Evolutionary conservation across 2,113 vertebrate species (phyloP), one percentile per base, ranked within the genome.

Genomic region (Rostratula benghalensis): DNA sequence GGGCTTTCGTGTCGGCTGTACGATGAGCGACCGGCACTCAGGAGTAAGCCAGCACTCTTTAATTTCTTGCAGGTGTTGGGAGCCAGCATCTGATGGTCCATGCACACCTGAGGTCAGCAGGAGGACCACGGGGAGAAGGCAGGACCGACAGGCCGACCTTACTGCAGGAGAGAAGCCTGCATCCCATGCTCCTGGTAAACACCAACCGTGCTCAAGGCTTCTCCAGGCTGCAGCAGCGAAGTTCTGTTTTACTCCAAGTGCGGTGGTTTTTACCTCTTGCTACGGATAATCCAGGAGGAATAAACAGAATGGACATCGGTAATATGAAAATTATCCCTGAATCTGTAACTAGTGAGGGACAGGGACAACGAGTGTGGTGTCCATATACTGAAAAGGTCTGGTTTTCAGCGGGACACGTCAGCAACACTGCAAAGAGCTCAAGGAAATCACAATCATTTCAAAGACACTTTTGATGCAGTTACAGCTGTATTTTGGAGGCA

Each of bases 31-130:
- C 81, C 10, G 7, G 87, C 93, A 80, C 83, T 39, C 18, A 19
- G 61, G 78, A 93, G 19, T 39, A 4, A 39, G 75, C 81, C 15
- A 46, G 35, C 56, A 57, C 46, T 65, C 59, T 63, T 65, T 95
- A 94, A 97, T 95, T 95, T 87, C 70, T 95, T 96, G 41, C 95
- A 94, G 95, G 83, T 89, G 93, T 71, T 75, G 60, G 37, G 27
- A 87, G 21, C 10, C 41, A 12, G 43, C 16, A 39, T 51, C 33
- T 14, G 23, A 19, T 3, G 1, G 43, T 17, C 17, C 4, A 24
- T 68, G 53, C 63, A 75, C 53, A 57, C 24, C 27, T 16, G 8
- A 35, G 50, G 22, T 61, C 81, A 90, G 76, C 54, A 74, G 78
- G 21, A 88, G 71, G 56, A 39, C 9, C 25, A 11, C 37, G 45